A percentile compares a stretch with the other conserved stretches of the same genome.
These are phyloP conservation scores for Cydia splendana DNA, from an alignment of 1,140 invertebrate genomes.

Conservation along the genomic window DNA sequence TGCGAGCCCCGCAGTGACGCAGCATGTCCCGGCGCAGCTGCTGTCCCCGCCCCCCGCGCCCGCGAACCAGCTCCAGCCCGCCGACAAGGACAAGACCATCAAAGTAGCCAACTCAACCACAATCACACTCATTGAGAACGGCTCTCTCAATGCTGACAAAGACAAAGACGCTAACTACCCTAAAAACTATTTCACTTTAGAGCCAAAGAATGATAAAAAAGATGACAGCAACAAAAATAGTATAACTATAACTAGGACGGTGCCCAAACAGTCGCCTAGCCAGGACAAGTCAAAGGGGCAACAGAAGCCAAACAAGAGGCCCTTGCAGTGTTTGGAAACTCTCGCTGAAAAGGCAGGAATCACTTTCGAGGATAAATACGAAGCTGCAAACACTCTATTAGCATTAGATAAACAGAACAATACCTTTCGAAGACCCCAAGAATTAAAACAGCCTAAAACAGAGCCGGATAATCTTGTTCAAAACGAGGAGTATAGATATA, in stretches of 20 bases:
- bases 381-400: conserved; percentile 81
- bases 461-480: conserved; percentile 62
- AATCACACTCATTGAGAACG: conserved; percentile 71
- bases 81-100: conserved; percentile 69
- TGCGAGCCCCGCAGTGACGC: conserved; percentile 58
- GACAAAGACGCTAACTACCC: conserved; percentile 69
- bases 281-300: conserved; percentile 60
- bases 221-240: conserved; percentile 73
- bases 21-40: conserved; percentile 68
- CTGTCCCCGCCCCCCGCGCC: conserved; percentile 56
- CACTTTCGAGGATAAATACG: conserved; percentile 84
- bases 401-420: conserved; percentile 79
- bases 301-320: conserved; percentile 68
- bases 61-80: conserved; percentile 54
- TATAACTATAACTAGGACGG: conserved; percentile 72
- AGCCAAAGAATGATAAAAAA: conserved; percentile 73
- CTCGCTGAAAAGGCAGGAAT: conserved; percentile 84
- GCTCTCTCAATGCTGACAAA: conserved; percentile 60
- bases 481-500: conserved; percentile 65
- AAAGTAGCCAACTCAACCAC: conserved; percentile 74
- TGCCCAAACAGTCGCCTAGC: conserved; percentile 63
- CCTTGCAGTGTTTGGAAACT: conserved; percentile 84
- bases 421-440: conserved; percentile 59
- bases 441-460: conserved; percentile 65
- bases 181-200: conserved; percentile 73